phyloP scores from a whole-genome alignment of 1,140 invertebrate species.

The Marisa cornuarietis region DNA sequence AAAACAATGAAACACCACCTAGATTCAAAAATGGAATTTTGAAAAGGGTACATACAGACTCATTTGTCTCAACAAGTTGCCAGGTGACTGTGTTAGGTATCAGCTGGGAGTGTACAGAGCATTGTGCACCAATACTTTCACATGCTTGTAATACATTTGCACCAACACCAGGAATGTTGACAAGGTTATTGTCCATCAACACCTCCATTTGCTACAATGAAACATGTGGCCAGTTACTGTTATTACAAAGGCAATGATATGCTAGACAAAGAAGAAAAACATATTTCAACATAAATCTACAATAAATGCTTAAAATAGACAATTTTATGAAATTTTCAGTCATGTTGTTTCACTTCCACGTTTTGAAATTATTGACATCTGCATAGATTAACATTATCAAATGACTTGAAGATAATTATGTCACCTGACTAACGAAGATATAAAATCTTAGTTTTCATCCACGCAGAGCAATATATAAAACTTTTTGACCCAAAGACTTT shows the following conservation, averaged over 20 bases:
- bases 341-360: too few relatives aligned
- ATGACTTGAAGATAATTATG: too few relatives aligned
- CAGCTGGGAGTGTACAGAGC: background rate
- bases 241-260: too few relatives aligned
- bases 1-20: background rate
- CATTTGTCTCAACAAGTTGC: background rate
- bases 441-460: too few relatives aligned
- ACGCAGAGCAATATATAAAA: too few relatives aligned
- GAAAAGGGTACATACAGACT: background rate
- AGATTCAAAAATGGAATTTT: background rate
- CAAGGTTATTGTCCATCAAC: background rate
- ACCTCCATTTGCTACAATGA: constrained; percentile 1
- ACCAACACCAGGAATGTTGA: constrained; percentile 9
- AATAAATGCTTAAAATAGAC: too few relatives aligned
- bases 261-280: background rate
- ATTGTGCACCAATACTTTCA: constrained; percentile 1
- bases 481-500: background rate
- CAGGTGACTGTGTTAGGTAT: constrained; percentile 2
- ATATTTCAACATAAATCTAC: too few relatives aligned
- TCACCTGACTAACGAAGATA: too few relatives aligned
- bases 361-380: too few relatives aligned
- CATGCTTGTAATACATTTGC: constrained; percentile 8
- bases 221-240: background rate
- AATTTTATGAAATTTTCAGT: too few relatives aligned
- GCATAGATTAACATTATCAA: too few relatives aligned